Evolutionary conservation across 2,797 vertebrate genomes (phyloP).

Genomic region (Scomberomorus guttatus): DNA sequence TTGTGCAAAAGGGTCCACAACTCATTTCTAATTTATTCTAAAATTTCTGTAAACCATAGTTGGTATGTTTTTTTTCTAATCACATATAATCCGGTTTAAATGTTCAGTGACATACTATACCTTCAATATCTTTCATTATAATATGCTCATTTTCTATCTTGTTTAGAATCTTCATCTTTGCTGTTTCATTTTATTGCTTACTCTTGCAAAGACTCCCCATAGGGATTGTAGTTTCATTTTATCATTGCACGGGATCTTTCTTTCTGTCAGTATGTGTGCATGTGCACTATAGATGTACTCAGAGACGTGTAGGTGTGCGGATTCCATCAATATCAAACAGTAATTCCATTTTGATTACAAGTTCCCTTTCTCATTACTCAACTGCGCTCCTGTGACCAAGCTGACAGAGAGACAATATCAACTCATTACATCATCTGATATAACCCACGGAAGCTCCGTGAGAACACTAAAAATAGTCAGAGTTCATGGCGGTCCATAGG

Average conservation of each 20-base stretch:
- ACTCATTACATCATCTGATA: conserved; percentile 50
- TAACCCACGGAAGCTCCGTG: neutral
- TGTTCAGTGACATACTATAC: neutral
- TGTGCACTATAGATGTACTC: neutral
- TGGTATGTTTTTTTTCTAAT: neutral
- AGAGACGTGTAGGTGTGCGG: conserved; percentile 26
- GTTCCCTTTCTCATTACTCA: conserved; percentile 59
- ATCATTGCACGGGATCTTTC: neutral
- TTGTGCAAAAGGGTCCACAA: neutral
- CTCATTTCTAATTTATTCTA: neutral
- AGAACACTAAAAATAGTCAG: conserved; percentile 50
- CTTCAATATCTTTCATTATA: neutral
- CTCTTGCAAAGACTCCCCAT: neutral
- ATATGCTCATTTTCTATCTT: neutral
- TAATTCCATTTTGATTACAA: conserved; percentile 78
- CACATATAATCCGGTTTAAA: neutral
- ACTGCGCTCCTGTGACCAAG: conserved; percentile 32
- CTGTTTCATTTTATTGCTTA: conserved; percentile 10
- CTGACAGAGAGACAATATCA: conserved; percentile 59
- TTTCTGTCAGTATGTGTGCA: conserved; percentile 8
- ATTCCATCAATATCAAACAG: conserved; percentile 60
- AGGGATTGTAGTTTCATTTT: conserved; percentile 32
- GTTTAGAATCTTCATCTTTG: neutral
- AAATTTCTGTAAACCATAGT: neutral
- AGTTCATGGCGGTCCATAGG: conserved; percentile 41